These are phyloP conservation scores for Tipula confusa DNA, from an alignment of 2,888 invertebrate genomes.

Conservation along the genomic window DNA sequence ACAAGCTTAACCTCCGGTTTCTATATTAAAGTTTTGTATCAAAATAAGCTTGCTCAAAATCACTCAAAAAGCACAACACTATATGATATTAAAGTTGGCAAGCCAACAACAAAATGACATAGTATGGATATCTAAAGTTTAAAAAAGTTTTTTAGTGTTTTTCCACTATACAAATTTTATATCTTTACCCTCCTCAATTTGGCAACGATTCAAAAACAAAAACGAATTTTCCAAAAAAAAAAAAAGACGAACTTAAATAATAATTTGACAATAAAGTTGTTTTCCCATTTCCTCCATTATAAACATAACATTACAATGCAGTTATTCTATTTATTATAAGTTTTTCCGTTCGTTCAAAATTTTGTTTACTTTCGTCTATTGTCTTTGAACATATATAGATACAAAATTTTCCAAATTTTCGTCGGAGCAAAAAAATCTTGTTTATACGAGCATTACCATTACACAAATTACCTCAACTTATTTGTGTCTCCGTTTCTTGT, in stretches of 20 bases:
- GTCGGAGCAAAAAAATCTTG: background rate
- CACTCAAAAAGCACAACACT: too few relatives aligned
- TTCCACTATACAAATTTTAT: background rate
- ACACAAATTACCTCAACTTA: background rate
- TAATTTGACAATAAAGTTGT: background rate
- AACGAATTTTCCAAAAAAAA: background rate
- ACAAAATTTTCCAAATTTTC: background rate
- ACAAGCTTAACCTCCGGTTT: too few relatives aligned
- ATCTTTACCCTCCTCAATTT: background rate
- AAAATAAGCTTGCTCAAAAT: too few relatives aligned
- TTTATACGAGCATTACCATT: too few relatives aligned
- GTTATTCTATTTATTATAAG: background rate
- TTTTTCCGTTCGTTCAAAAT: too few relatives aligned
- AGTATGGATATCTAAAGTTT: too few relatives aligned
- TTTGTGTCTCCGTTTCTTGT: background rate
- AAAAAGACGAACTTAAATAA: conserved; percentile 25
- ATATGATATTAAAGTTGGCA: too few relatives aligned
- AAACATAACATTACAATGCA: background rate
- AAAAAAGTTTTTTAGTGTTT: too few relatives aligned
- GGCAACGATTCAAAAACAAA: background rate
- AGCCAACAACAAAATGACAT: too few relatives aligned
- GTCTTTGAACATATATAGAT: background rate
- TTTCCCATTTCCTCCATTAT: background rate
- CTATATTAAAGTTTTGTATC: too few relatives aligned
- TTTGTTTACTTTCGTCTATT: background rate